A percentile compares a stretch with the other conserved stretches of the same genome.
phyloP scores from a whole-genome alignment of 2,113 vertebrate genomes.

The Microtus richardsoni region DNA sequence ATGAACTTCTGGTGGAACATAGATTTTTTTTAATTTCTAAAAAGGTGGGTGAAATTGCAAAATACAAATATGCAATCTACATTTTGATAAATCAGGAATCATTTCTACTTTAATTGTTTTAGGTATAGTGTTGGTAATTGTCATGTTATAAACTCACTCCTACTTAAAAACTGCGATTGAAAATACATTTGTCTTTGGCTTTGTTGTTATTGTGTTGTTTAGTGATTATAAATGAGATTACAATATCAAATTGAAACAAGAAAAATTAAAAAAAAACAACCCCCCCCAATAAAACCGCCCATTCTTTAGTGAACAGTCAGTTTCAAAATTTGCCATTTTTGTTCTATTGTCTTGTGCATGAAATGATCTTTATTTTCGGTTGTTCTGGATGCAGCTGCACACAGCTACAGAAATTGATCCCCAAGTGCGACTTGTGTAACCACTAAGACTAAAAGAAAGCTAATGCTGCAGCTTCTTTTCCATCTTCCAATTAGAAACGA shows the following conservation, averaged over 20 bases:
- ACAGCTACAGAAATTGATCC: neutral
- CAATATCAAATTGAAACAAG: neutral
- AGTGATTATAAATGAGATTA: neutral
- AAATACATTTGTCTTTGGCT: neutral
- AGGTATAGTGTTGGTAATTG: neutral
- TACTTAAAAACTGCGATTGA: neutral
- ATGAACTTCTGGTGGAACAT: neutral
- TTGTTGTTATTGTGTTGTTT: neutral
- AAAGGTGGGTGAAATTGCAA: neutral
- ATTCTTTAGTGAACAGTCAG: neutral
- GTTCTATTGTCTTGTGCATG: neutral
- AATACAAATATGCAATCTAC: neutral
- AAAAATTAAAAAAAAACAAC: neutral
- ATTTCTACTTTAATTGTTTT: neutral
- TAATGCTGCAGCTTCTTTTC: neutral
- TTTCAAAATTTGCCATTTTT: neutral
- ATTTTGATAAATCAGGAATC: neutral
- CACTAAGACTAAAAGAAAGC: neutral
- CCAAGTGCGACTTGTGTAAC: neutral
- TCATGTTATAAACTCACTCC: neutral
- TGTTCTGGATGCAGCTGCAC: neutral
- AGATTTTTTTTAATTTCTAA: neutral
- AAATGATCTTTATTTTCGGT: neutral
- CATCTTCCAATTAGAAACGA: neutral
- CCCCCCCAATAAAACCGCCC: neutral